These are phyloP conservation scores for Chelmon rostratus DNA, from an alignment of 2,797 vertebrate species.

Conservation along the genomic window DNA sequence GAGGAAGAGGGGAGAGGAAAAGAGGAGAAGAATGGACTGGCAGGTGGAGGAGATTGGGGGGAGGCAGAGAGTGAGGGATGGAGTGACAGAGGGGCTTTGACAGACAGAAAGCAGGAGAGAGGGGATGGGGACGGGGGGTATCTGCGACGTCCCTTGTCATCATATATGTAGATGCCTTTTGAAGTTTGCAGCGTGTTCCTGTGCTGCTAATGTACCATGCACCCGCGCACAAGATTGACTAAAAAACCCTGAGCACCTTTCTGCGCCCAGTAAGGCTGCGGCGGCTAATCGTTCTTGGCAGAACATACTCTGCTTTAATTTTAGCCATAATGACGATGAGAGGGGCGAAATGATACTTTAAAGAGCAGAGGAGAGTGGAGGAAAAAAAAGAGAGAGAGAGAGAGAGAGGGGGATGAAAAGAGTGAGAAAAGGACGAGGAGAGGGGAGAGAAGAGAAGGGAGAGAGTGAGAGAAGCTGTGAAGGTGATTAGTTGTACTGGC, in stretches of 20 bases:
- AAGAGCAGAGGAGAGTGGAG: constrained; percentile 76
- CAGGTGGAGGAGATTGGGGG: constrained; percentile 58
- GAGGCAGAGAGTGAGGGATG: constrained; percentile 43
- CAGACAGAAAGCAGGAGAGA: constrained; percentile 44
- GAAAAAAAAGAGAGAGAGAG: constrained; percentile 44
- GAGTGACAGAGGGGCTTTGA: constrained; percentile 53
- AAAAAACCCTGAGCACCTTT: constrained; percentile 54
- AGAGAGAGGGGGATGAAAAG: constrained; percentile 59
- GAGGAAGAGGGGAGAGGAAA: constrained; percentile 10
- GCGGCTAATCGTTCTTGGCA: constrained; percentile 82
- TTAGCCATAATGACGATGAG: constrained; percentile 82
- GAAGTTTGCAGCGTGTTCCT: constrained; percentile 65
- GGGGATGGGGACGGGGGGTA: constrained; percentile 6
- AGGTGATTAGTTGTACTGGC: constrained; percentile 89
- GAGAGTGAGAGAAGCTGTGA: constrained; percentile 73
- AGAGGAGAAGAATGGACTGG: constrained; percentile 51
- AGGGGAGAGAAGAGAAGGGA: constrained; percentile 45
- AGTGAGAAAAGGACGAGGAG: constrained; percentile 55
- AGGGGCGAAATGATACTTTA: constrained; percentile 81
- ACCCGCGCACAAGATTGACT: constrained; percentile 23
- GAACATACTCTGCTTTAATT: constrained; percentile 85
- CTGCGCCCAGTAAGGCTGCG: constrained; percentile 71
- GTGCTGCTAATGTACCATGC: constrained; percentile 27
- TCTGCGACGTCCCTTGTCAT: constrained; percentile 69
- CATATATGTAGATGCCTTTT: constrained; percentile 72